A percentile compares a stretch with the other conserved stretches of the same genome.
phyloP scores from a whole-genome alignment of 2,797 vertebrate genomes.

The Avahi laniger region DNA sequence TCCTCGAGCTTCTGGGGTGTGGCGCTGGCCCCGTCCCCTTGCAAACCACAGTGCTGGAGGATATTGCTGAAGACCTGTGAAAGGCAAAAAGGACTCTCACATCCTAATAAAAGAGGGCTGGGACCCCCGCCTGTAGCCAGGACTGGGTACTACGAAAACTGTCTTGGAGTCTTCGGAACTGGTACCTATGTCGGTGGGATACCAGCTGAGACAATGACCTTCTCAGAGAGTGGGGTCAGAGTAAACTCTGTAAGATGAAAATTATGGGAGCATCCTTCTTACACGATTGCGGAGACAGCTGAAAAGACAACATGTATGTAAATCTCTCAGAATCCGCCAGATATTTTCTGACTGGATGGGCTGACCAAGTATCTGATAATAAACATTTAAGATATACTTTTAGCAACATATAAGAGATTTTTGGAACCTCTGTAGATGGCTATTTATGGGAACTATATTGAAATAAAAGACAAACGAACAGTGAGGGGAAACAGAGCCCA shows the following conservation, averaged over 20 bases:
- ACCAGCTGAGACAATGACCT: background rate
- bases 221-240: background rate
- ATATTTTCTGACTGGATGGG: background rate
- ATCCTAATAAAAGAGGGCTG: background rate
- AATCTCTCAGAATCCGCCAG: background rate
- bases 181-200: background rate
- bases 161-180: background rate
- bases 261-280: background rate
- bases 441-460: background rate
- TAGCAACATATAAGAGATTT: background rate
- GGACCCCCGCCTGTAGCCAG: background rate
- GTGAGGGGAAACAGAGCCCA: background rate
- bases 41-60: conserved; percentile 91
- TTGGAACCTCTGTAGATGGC: background rate
- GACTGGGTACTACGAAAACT: background rate
- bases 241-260: background rate
- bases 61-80: conserved; percentile 93
- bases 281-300: background rate
- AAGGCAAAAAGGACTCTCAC: background rate
- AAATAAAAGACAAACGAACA: conserved; percentile 40
- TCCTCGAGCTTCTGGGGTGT: conserved; percentile 92
- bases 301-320: background rate
- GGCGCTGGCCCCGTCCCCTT: conserved; percentile 86
- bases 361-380: background rate
- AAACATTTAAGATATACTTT: background rate